Evolutionary conservation across 2,797 vertebrate species (phyloP).

Genomic region (Labeo calbasu): DNA sequence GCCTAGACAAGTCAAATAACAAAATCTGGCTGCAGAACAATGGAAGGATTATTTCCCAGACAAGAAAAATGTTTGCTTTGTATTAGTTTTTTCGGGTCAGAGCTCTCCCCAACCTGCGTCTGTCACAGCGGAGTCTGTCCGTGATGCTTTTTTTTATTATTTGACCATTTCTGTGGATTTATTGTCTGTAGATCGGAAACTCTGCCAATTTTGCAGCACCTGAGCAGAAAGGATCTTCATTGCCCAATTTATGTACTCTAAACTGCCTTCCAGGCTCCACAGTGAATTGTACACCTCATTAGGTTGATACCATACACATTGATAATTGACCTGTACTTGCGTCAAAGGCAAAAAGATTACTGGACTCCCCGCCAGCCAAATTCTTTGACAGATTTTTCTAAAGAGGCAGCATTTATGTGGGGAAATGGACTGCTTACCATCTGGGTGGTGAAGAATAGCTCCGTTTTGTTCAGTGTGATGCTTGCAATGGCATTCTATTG

Average conservation of each 20-base stretch:
- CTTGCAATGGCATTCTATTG: background rate
- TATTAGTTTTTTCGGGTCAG: conserved; percentile 12
- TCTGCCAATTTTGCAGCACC: background rate
- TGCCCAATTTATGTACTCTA: background rate
- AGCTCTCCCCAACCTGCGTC: background rate
- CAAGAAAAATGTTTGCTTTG: conserved; percentile 34
- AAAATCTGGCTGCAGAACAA: conserved; percentile 35
- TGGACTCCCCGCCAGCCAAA: background rate
- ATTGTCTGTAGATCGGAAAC: conserved; percentile 8
- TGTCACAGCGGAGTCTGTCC: conserved; percentile 17
- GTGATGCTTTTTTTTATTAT: conserved; percentile 11
- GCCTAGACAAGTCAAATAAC: conserved; percentile 29
- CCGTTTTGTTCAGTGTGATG: background rate
- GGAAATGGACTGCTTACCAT: background rate
- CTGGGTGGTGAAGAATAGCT: background rate
- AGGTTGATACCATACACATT: conserved; percentile 13
- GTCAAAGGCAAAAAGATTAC: conserved; percentile 4
- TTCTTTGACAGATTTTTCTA: background rate
- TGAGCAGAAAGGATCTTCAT: background rate
- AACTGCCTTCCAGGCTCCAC: conserved; percentile 3
- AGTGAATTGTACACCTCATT: conserved; percentile 24
- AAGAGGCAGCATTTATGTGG: conserved; percentile 8
- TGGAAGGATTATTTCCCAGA: conserved; percentile 43
- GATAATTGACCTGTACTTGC: conserved; percentile 17
- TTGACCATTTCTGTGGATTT: conserved; percentile 22